Base-by-base conservation (phyloP, 2,113 vertebrate species). In the Pangasianodon hypophthalmus region DNA sequence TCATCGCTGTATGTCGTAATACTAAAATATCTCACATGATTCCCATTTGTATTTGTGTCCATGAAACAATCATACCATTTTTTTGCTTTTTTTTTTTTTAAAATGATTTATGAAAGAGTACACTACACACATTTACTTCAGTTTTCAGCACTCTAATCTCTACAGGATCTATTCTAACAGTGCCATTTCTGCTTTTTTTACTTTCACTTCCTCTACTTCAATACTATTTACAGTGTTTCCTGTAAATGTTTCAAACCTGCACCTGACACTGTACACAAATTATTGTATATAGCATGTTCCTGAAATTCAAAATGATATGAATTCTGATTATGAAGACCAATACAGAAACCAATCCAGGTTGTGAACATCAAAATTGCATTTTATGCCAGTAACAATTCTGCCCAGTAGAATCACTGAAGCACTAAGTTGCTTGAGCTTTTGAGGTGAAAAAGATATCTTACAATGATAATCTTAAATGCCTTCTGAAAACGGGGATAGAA, bases 401-500 rank as follows among this genome's bases (percentile, higher is more conserved):
- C 29, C 2, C 14, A 6, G 6, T 50, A 41, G 3, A 87, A 44
- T 89, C 21, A 84, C 29, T 89, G 46, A 77, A 86, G 81, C 19
- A 71, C 46, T 56, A 85, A 86, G 37, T 67, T 87, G 21, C 10
- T 88, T 58, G 87, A 87, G 9, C 46, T 46, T 37, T 52, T 79
- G 8, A 71, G 6, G 24, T 48, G 60, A 41, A 87, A 85, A 56
- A 91, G 2, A 19, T 82, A 85, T 60, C 48, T 88, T n/a, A 29
- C 50, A 21, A 91, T 81, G 41, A 91, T 84, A 1, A 88, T 88
- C 18, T 86, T 91, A 80, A 91, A 91, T 48, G 91, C 91, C 14
- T 85, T 91, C 62, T 91, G 91, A 56, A 91, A 91, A 5, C 62
- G 60, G 32, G 91, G 88, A 44, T 91, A 91, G 60, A 91, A 91